Percentiles rank a stretch among this genome's conserved stretches.
phyloP scores from a whole-genome alignment of 2,113 vertebrate species.

The Synodontis membranacea region DNA sequence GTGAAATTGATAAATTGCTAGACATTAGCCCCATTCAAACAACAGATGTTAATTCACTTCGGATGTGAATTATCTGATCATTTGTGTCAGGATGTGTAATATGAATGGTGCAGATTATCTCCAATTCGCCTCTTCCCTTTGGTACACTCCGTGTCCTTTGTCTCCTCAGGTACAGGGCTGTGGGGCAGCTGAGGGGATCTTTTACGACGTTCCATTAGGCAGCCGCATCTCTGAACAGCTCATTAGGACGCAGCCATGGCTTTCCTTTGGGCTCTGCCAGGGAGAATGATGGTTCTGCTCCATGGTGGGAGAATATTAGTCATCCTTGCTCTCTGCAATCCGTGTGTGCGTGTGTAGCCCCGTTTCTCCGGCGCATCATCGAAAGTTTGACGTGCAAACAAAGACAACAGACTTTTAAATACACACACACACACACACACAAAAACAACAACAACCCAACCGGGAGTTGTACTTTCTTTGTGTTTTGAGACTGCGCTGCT shows the following conservation, averaged over 20 bases:
- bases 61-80: slow-evolving; percentile 76
- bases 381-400: slow-evolving; percentile 43
- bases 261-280: slow-evolving; percentile 59
- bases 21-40: slow-evolving; percentile 76
- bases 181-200: slow-evolving; percentile 44
- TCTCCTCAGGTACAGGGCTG: slow-evolving; percentile 63
- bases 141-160: slow-evolving; percentile 58
- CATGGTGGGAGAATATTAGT: slow-evolving; percentile 48
- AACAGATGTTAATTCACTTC: slow-evolving; percentile 79
- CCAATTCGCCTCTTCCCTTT: slow-evolving; percentile 64
- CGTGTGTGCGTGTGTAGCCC: slow-evolving; percentile 27
- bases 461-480: slow-evolving; percentile 14
- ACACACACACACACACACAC: neutral
- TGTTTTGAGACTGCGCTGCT: slow-evolving; percentile 11
- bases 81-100: slow-evolving; percentile 73
- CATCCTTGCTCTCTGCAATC: slow-evolving; percentile 33
- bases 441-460: neutral
- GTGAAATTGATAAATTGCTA: slow-evolving; percentile 76
- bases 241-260: slow-evolving; percentile 53
- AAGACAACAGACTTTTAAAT: slow-evolving; percentile 10
- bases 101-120: slow-evolving; percentile 76
- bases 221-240: slow-evolving; percentile 63
- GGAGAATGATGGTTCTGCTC: slow-evolving; percentile 52
- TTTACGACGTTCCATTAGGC: slow-evolving; percentile 61
- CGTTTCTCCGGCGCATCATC: slow-evolving; percentile 20